Percentiles rank a stretch among this genome's conserved stretches.
These are phyloP conservation scores for Synanthedon vespiformis DNA, from an alignment of 2,888 invertebrate genomes.

Conservation along the genomic window DNA sequence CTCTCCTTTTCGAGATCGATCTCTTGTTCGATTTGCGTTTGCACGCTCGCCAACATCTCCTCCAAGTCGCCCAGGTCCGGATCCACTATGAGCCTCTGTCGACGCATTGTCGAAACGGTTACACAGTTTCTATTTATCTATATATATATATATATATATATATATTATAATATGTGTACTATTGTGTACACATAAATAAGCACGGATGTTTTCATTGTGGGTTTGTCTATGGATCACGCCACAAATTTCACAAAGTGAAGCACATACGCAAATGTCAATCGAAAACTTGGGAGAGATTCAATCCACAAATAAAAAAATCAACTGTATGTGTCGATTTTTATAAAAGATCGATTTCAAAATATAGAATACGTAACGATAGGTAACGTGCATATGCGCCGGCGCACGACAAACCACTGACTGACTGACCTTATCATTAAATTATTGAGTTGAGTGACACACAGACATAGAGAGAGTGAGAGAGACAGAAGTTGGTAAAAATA, in stretches of 20 bases:
- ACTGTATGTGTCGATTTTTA: too few relatives aligned
- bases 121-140: neutral
- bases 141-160: too few relatives aligned
- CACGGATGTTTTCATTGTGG: constrained; percentile 6
- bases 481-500: too few relatives aligned
- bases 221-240: constrained; percentile 7
- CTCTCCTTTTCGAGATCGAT: constrained; percentile 51
- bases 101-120: constrained; percentile 31
- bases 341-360: neutral
- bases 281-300: too few relatives aligned
- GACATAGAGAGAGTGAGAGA: too few relatives aligned
- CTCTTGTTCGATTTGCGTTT: constrained; percentile 57
- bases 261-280: neutral
- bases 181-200: neutral
- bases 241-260: neutral
- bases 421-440: constrained; percentile 14
- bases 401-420: constrained; percentile 26
- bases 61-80: constrained; percentile 61
- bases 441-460: too few relatives aligned
- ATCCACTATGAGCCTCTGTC: constrained; percentile 44
- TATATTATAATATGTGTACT: too few relatives aligned
- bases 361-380: neutral
- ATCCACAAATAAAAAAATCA: too few relatives aligned
- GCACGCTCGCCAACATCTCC: constrained; percentile 62
- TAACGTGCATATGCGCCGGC: constrained; percentile 26